Conservation (phyloP, 2,797 vertebrate genomes). For the Choloepus didactylus region DNA sequence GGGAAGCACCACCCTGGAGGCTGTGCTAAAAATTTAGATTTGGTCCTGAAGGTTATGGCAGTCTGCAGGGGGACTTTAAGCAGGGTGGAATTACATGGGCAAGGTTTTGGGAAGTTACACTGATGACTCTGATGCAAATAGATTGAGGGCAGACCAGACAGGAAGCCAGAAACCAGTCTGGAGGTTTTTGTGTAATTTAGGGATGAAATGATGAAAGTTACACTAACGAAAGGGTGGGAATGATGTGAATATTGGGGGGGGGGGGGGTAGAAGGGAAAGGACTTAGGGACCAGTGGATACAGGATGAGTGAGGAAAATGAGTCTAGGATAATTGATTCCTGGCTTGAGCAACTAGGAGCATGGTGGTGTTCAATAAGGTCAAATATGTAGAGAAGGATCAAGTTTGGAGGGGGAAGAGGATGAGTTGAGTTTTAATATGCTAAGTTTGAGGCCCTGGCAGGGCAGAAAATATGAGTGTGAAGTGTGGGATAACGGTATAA, state of each 20-base stretch:
- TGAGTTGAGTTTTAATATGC: neutral
- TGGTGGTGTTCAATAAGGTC: fast-evolving
- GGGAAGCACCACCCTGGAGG: neutral
- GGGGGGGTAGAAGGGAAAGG: no score
- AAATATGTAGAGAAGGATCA: fast-evolving
- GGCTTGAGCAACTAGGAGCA: neutral
- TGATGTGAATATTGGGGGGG: neutral
- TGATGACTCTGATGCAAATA: fast-evolving
- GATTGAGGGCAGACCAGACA: neutral
- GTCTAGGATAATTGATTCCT: neutral
- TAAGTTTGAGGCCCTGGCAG: no score
- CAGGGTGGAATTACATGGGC: neutral
- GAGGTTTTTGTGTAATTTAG: neutral
- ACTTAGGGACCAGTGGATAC: fast-evolving
- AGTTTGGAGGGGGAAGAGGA: neutral
- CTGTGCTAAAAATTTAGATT: neutral
- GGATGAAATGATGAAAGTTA: neutral
- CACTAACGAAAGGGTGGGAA: neutral
- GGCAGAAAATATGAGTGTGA: fast-evolving
- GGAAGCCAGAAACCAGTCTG: neutral
- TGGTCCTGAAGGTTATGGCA: neutral
- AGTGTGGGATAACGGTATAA: neutral
- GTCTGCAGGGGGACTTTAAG: neutral
- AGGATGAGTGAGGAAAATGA: neutral
- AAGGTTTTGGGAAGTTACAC: no score